Evolutionary conservation across 2,113 vertebrate species (phyloP).

Genomic region (Stegastes partitus): DNA sequence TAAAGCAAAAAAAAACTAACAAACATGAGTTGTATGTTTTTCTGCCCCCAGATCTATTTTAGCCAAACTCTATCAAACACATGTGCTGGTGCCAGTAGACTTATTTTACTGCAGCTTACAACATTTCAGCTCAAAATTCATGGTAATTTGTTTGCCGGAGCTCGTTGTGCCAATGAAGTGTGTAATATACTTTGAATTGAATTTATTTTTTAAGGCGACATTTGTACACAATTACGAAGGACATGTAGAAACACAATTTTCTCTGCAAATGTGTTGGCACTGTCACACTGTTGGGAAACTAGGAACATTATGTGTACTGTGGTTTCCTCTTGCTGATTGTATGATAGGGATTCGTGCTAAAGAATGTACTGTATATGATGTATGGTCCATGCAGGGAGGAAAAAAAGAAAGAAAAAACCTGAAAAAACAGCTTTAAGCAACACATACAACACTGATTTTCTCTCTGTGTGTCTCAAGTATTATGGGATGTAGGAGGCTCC

Average conservation of each 20-base stretch:
- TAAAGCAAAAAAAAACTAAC: too few relatives aligned
- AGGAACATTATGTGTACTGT: too few relatives aligned
- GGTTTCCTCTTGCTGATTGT: too few relatives aligned
- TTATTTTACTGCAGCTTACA: conserved; percentile 1
- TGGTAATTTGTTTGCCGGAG: not conserved
- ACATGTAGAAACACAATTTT: not conserved
- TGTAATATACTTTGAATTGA: not conserved
- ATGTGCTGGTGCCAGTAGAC: not conserved
- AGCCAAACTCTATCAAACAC: not conserved
- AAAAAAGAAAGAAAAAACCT: not conserved
- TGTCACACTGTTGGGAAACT: not conserved
- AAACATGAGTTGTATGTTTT: not conserved
- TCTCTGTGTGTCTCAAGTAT: conserved; percentile 31
- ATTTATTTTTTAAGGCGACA: not conserved
- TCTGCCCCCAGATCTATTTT: not conserved
- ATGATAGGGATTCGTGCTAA: too few relatives aligned
- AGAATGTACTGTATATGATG: not conserved
- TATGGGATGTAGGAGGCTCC: conserved; percentile 30
- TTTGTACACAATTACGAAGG: not conserved
- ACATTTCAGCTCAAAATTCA: not conserved
- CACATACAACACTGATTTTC: not conserved
- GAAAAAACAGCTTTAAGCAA: not conserved
- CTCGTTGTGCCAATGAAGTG: not conserved
- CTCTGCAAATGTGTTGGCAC: not conserved
- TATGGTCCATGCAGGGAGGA: not conserved